phyloP scores from a whole-genome alignment of 2,113 vertebrate genomes.

The Hiodon alosoides region DNA sequence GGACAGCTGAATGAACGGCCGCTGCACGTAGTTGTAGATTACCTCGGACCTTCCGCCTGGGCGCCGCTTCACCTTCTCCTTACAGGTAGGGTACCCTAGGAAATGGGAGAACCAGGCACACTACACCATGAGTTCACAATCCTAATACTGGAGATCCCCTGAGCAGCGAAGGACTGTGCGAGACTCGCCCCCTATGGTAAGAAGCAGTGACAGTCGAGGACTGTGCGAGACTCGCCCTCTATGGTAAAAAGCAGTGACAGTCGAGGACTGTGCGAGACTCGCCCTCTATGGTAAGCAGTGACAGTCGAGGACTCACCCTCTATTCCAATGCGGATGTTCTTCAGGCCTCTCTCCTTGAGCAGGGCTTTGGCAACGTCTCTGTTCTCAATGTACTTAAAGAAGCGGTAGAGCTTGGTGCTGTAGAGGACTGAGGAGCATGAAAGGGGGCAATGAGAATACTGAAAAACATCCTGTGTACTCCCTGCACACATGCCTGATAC shows the following conservation, averaged over 20 bases:
- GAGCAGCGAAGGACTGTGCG: too few relatives aligned
- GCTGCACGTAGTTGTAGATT: conserved; percentile 74
- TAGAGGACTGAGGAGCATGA: conserved; percentile 61
- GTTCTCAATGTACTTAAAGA: conserved; percentile 80
- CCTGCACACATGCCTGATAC: too few relatives aligned
- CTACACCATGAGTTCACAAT: not conserved
- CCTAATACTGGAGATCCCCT: not conserved
- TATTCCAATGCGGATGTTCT: conserved; percentile 76
- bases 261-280: conserved; percentile 12
- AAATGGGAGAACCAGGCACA: not conserved
- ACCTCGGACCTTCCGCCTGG: conserved; percentile 69
- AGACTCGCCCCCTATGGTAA: too few relatives aligned
- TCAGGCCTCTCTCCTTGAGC: conserved; percentile 70
- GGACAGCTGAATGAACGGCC: conserved; percentile 75
- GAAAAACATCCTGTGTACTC: not conserved
- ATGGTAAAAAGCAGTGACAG: too few relatives aligned
- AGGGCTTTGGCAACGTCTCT: conserved; percentile 71
- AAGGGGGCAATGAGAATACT: not conserved
- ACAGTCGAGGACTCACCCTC: conserved; percentile 54
- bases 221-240: too few relatives aligned
- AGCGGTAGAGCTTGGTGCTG: conserved; percentile 76
- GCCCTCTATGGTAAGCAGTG: conserved; percentile 78
- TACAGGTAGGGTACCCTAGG: conserved; percentile 74
- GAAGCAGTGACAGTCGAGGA: too few relatives aligned
- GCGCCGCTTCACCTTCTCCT: conserved; percentile 74